A percentile compares a stretch with the other conserved stretches of the same genome.
These are phyloP conservation scores for Macrocentrus cingulum DNA, from an alignment of 1,140 invertebrate genomes.

Conservation along the genomic window DNA sequence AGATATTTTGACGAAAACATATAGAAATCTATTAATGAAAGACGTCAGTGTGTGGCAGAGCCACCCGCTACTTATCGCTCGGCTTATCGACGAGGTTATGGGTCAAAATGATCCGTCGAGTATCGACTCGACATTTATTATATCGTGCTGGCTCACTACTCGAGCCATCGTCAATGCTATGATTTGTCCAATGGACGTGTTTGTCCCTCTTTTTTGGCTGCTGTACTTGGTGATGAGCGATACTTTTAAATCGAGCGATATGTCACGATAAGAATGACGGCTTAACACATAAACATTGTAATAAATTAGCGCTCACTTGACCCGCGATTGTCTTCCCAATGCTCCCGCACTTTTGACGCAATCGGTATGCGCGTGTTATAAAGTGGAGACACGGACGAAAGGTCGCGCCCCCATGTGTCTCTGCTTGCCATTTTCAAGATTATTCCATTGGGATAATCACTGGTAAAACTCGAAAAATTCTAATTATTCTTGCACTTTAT, in stretches of 20 bases:
- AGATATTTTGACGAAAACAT: conserved; percentile 1
- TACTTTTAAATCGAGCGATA: not conserved
- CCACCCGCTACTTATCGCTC: too few relatives aligned
- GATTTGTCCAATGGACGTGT: too few relatives aligned
- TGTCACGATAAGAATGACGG: conserved; percentile 33
- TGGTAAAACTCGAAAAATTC: too few relatives aligned
- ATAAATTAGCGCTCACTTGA: conserved; percentile 59
- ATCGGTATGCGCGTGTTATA: conserved; percentile 45
- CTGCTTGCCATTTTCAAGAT: conserved; percentile 27
- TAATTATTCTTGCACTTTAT: too few relatives aligned
- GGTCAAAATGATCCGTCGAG: conserved; percentile 24
- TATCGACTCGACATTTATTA: not conserved
- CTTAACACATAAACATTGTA: conserved; percentile 59
- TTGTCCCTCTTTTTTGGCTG: not conserved
- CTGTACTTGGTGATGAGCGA: too few relatives aligned
- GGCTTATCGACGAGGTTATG: conserved; percentile 18
- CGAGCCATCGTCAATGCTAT: too few relatives aligned
- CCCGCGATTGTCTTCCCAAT: conserved; percentile 46
- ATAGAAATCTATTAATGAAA: not conserved
- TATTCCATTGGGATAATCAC: conserved; percentile 1
- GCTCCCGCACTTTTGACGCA: conserved; percentile 12
- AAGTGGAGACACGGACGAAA: conserved; percentile 26
- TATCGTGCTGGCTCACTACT: too few relatives aligned
- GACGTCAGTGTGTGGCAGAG: not conserved
- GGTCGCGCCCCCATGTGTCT: conserved; percentile 40